Base-by-base conservation (phyloP, 2,888 invertebrate genomes). In the Torymus aiolomorphi region DNA sequence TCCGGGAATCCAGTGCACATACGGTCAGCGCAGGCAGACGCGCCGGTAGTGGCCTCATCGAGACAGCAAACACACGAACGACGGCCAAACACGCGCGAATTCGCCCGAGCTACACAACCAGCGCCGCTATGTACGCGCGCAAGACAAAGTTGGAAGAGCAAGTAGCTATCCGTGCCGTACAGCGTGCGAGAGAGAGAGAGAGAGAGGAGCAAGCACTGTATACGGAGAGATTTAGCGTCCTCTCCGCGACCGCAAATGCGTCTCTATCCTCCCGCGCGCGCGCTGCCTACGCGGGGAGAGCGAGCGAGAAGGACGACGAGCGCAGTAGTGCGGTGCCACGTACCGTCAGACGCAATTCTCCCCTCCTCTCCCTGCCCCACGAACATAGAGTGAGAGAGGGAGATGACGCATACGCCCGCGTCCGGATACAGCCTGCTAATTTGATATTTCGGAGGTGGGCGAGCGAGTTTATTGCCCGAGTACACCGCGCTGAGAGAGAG, bases 381-480 rank as follows among this genome's bases (percentile, higher is more conserved):
- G 49, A 52, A 12, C 12, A 31, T 31, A 31, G 31, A 31, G 31
- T 5, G 16, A 0, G 31, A 31, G 31, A 31, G 31, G 31, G 31
- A 31, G 31, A 31, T 31, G 31, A 31, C 31, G 31, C 31, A 31
- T 31, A 31, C 16, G 14, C n/a, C 1, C 57, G 12, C 16, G 20
- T 16, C 12, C 4, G 20, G 5, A 51, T 20, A 18, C 13, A 52
- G 31, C 63, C 16, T 31, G 71, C 76, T 69, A 74, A 75, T 79
- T 75, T 69, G 75, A 80, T 79, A 80, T 80, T 71, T 71, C 65
- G 66, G 42, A 49, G 13, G 69, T 24, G 20, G 24, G 63, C 2
- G n/a, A 18, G 8, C 4, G 59, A n/a, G 56, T 67, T 72, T 72
- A 78, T 71, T 51, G 71, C 56, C 56, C 31, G 31, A 31, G 31